Percentiles rank a stretch among this genome's conserved stretches.
These are phyloP conservation scores for Paedocypris sp. DNA, from an alignment of 2,113 vertebrate species.

Conservation along the genomic window DNA sequence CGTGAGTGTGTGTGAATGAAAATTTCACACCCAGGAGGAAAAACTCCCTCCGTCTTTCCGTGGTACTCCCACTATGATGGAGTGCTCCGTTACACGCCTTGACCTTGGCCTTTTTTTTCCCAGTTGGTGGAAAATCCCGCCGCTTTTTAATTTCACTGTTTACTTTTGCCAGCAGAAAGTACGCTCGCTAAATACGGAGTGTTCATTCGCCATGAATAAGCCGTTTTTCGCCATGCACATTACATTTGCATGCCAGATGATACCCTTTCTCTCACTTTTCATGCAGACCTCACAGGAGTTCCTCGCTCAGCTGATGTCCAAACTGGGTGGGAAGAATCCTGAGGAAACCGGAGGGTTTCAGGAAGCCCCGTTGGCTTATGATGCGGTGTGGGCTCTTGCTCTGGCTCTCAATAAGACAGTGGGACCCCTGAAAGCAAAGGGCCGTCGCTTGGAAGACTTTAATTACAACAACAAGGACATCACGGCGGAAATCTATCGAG, in stretches of 20 bases:
- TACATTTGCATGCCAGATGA: background rate
- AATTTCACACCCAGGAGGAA: background rate
- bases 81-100: background rate
- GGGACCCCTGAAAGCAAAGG: constrained; percentile 69
- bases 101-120: background rate
- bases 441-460: constrained; percentile 80
- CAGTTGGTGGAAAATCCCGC: background rate
- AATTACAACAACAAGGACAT: constrained; percentile 95
- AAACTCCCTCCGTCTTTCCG: constrained; percentile 8
- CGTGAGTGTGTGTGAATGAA: constrained; percentile 10
- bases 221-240: background rate
- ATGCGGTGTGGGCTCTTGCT: constrained; percentile 89
- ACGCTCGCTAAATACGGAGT: too few species aligned
- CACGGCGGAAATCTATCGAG: constrained; percentile 85
- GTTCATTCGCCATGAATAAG: background rate
- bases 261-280: background rate
- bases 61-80: background rate
- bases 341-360: constrained; percentile 90
- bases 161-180: too few species aligned
- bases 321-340: constrained; percentile 76
- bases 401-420: constrained; percentile 90
- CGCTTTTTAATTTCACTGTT: background rate
- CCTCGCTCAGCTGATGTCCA: constrained; percentile 75
- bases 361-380: constrained; percentile 86
- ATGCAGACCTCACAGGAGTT: constrained; percentile 88